Conservation (phyloP, 2,113 vertebrate genomes). For the Sapayoa aenigma region DNA sequence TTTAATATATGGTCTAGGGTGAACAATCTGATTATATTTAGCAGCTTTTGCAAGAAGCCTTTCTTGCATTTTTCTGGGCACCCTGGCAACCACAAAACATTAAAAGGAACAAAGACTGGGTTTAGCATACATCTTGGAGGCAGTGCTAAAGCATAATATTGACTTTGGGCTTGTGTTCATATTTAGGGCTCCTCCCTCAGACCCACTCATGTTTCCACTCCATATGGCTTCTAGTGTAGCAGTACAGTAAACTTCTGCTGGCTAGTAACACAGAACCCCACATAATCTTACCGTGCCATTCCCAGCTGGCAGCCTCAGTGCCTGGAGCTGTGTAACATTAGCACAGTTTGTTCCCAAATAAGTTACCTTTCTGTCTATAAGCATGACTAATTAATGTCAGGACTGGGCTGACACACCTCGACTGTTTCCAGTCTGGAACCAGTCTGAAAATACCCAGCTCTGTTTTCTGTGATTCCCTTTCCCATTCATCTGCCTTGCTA, state of each 20-base stretch:
- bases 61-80: background rate
- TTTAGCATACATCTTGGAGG: background rate
- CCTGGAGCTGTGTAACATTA: background rate
- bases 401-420: background rate
- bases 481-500: background rate
- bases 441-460: background rate
- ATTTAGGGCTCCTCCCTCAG: background rate
- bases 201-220: background rate
- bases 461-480: background rate
- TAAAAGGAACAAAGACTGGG: background rate
- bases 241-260: background rate
- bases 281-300: background rate
- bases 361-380: background rate
- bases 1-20: background rate
- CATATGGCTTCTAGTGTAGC: background rate
- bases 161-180: background rate
- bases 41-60: background rate
- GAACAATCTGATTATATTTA: background rate
- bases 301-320: conserved; percentile 4
- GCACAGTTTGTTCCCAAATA: conserved; percentile 17
- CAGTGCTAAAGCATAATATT: background rate
- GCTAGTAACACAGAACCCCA: background rate
- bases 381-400: background rate
- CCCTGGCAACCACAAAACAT: background rate
- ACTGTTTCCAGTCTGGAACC: background rate